Percentiles rank a stretch among this genome's conserved stretches.
These are phyloP conservation scores for Miltochrista miniata DNA, from an alignment of 2,888 invertebrate genomes.

Conservation along the genomic window DNA sequence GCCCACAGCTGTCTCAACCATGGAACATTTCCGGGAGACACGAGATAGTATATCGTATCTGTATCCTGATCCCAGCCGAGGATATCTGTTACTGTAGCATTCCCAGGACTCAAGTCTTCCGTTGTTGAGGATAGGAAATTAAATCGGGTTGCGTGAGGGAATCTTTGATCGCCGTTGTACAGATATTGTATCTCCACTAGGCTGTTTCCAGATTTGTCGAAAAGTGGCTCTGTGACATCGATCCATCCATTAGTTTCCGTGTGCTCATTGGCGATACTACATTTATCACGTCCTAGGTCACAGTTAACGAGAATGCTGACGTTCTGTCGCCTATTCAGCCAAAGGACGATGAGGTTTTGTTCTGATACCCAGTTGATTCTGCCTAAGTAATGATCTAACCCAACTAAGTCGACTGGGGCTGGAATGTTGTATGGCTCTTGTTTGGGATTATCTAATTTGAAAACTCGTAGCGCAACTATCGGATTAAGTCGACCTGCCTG, in stretches of 20 bases:
- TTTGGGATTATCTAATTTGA: slow-evolving; percentile 65
- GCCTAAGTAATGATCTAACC: slow-evolving; percentile 86
- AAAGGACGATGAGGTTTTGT: slow-evolving; percentile 87
- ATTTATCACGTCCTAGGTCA: slow-evolving; percentile 64
- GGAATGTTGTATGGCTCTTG: slow-evolving; percentile 66
- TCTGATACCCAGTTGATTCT: slow-evolving; percentile 90
- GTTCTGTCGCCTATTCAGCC: slow-evolving; percentile 95
- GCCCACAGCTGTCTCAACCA: slow-evolving; percentile 88
- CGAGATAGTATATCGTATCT: slow-evolving; percentile 86
- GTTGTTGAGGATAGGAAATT: slow-evolving; percentile 56
- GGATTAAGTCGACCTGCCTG: slow-evolving; percentile 91
- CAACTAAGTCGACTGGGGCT: slow-evolving; percentile 81
- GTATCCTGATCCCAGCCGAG: slow-evolving; percentile 85
- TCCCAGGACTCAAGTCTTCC: slow-evolving; percentile 81
- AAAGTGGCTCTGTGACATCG: slow-evolving; percentile 82
- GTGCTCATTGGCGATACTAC: slow-evolving; percentile 66
- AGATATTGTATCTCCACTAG: slow-evolving; percentile 72
- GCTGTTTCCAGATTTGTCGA: slow-evolving; percentile 68
- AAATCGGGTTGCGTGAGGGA: slow-evolving; percentile 67
- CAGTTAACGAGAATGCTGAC: slow-evolving; percentile 85
- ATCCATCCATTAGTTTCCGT: slow-evolving; percentile 88
- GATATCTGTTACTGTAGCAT: slow-evolving; percentile 83
- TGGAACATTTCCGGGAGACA: slow-evolving; percentile 85
- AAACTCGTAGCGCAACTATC: slow-evolving; percentile 86
- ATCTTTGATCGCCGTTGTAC: slow-evolving; percentile 65